A percentile compares a stretch with the other conserved stretches of the same genome.
phyloP scores from a whole-genome alignment of 2,797 vertebrate genomes.

The Spinibarbus caldwelli region DNA sequence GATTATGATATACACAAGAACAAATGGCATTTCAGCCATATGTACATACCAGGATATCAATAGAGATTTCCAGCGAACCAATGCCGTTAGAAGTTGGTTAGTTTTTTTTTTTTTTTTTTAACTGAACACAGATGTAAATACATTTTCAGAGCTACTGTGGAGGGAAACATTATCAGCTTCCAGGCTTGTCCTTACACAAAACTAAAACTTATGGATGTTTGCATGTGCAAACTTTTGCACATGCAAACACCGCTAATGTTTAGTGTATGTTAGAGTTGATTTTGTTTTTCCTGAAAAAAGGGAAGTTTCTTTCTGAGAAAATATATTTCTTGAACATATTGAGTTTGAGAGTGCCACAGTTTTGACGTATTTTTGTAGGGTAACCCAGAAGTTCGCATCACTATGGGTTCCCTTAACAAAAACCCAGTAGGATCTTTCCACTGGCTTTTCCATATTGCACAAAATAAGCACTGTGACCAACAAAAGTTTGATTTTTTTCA shows the following conservation, averaged over 20 bases:
- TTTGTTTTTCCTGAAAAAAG: background rate
- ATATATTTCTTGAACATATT: background rate
- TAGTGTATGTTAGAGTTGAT: background rate
- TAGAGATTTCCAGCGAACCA: background rate
- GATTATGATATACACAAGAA: background rate
- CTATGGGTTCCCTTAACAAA: background rate
- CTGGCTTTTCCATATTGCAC: background rate
- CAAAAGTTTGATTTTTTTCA: background rate
- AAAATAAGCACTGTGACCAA: background rate
- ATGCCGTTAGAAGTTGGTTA: background rate
- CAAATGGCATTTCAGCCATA: background rate
- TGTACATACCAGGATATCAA: background rate
- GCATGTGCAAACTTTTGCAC: background rate
- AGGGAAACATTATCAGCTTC: background rate
- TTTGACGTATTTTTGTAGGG: background rate
- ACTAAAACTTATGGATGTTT: background rate
- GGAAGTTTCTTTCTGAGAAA: background rate
- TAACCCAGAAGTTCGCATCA: background rate
- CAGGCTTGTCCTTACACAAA: background rate
- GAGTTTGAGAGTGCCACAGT: background rate
- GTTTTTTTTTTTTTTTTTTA: background rate
- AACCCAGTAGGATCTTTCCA: background rate
- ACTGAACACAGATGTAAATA: background rate
- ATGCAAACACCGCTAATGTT: background rate
- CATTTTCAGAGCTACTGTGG: background rate